Evolutionary conservation across 2,797 vertebrate species (phyloP), one percentile per base, ranked within the genome.

Genomic region (Decapterus maruadsi): DNA sequence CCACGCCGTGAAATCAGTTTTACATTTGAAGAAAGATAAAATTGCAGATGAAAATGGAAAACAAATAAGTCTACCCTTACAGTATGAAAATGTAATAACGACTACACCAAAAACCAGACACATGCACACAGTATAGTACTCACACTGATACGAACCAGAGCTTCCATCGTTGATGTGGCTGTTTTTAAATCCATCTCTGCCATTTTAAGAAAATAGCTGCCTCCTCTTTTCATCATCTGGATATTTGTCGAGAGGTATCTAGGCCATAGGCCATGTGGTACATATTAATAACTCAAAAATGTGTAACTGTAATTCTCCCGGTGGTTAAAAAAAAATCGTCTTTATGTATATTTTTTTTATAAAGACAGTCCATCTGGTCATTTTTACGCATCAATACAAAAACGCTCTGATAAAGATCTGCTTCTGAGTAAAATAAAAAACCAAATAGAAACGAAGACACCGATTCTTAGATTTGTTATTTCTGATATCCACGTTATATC

Each of bases 101-200:
- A 68, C 20, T 58, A 43, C n/a, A 68, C 11, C 63, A 4, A 66
- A 66, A 29, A 40, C 16, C 19, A 69, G 0, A 61, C 2, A n/a
- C 2, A 42, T 63, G 95, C 97, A 97, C 93, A 34, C 31, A 34
- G 31, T 34, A 34, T 36, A 8, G 34, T 36, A 95, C 97, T 97
- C 93, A 98, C 97, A 86, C 95, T 96, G 90, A 96, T 95, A 78
- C 96, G 95, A 87, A 95, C 95, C 94, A 97, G 84, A 4, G 96
- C 96, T 69, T 98, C 97, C 96, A 97, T 97, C 92, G 96, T 95
- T 65, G 95, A 95, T 71, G 96, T 94, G 90, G 95, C 95, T 72
- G 95, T 93, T 92, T 96, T 96, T 65, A 95, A 80, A 77, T 96
- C 96, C 84, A 95, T 94, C 81, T 96, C 95, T 69, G 95, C 96